Evolutionary conservation across 2,797 vertebrate species (phyloP), one percentile per base, ranked within the genome.

Genomic region (Eupleurogrammus muticus): DNA sequence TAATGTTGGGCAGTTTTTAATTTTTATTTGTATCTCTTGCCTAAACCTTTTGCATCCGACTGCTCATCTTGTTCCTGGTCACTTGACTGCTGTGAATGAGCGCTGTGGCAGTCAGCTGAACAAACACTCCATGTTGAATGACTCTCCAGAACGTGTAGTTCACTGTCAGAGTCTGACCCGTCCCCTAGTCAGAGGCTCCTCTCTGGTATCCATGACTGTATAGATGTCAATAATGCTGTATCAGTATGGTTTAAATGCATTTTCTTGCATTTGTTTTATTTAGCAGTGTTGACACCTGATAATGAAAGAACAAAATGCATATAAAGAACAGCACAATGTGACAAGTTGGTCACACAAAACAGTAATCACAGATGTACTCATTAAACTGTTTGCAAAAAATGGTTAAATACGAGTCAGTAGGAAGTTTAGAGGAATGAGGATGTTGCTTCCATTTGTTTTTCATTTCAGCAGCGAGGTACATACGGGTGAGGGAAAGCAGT

Each of bases 61-160:
- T 68, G 78, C 66, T 70, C 38, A 46, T 66, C 66, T 77, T 66
- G 55, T 86, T 80, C 48, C 38, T 69, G 62, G 79, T 82, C 79
- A 79, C 73, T 86, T 66, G 82, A 89, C 85, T 77, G 80, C 83
- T 84, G 78, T 81, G 84, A 86, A 77, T 56, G 68, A 87, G 80
- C 60, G 73, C 82, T 40, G 48, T 80, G 82, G 69, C 62, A 79
- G 83, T 92, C 90, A 92, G 90, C 91, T 92, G 90, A 91, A 78
- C 77, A 93, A 92, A 92, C 90, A 90, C 87, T 86, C 68, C 24
- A 51, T 34, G 66, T 69, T 87, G 78, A 90, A 86, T 70, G 87
- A 83, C 84, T 86, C 79, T 87, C 60, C 72, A 80, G 68, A 70
- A 73, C 84, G 87, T 85, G 79, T 70, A 77, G 79, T 80, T 85